Conservation (phyloP, 2,888 invertebrate genomes). For the Arrhopalites spinosus region DNA sequence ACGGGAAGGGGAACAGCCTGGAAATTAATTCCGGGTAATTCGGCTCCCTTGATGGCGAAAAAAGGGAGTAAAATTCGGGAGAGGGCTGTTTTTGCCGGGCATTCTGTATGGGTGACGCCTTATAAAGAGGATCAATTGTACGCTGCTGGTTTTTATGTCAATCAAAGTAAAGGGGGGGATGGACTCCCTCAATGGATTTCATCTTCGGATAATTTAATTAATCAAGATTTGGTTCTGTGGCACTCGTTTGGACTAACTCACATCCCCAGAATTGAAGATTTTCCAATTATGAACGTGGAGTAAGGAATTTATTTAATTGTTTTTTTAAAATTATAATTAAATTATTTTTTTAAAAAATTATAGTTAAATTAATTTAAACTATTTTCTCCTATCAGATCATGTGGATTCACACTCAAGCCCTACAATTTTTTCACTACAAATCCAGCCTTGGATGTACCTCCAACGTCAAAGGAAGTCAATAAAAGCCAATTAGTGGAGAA, state of each 20-base stretch:
- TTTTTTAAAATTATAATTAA: background rate
- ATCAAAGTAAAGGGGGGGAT: constrained; percentile 50
- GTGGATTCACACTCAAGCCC: constrained; percentile 42
- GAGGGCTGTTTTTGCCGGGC: constrained; percentile 51
- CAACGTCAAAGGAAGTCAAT: constrained; percentile 23
- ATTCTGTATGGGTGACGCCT: constrained; percentile 51
- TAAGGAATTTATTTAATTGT: constrained; percentile 16
- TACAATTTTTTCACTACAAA: constrained; percentile 36
- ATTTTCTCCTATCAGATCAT: constrained; percentile 13
- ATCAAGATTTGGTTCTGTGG: constrained; percentile 53
- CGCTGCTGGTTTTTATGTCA: constrained; percentile 45
- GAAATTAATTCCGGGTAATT: constrained; percentile 47
- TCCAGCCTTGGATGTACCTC: constrained; percentile 40
- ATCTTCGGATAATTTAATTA: constrained; percentile 27
- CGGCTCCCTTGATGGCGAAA: constrained; percentile 40
- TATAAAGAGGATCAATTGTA: constrained; percentile 46
- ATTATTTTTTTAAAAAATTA: background rate
- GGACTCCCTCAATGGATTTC: constrained; percentile 39
- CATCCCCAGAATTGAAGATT: constrained; percentile 52
- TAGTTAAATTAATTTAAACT: background rate
- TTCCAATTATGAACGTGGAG: constrained; percentile 50
- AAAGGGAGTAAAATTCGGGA: constrained; percentile 47
- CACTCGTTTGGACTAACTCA: constrained; percentile 52
- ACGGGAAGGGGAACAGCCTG: constrained; percentile 48
- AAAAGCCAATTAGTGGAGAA: constrained; percentile 14